Evolutionary conservation across 2,113 vertebrate genomes (phyloP).

Genomic region (Numenius arquata): DNA sequence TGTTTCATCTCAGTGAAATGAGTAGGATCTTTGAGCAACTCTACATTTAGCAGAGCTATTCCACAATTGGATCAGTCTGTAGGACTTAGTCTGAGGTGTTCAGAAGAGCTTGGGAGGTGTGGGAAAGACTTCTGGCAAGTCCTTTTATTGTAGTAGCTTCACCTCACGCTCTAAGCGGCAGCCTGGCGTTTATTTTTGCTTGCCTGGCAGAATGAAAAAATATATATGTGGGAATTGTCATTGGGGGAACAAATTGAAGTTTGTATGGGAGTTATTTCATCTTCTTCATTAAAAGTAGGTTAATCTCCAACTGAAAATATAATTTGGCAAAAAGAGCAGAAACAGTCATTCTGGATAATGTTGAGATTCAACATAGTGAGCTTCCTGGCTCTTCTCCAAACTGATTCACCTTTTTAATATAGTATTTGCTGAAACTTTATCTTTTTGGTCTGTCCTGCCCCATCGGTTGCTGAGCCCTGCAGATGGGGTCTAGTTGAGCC

Average conservation of each 20-base stretch:
- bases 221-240: background rate
- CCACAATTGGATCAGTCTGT: background rate
- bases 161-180: background rate
- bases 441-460: background rate
- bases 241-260: background rate
- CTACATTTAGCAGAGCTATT: background rate
- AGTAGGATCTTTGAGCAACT: background rate
- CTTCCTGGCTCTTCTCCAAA: background rate
- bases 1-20: background rate
- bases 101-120: background rate
- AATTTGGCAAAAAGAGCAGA: background rate
- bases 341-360: background rate
- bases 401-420: background rate
- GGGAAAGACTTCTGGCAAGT: background rate
- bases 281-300: background rate
- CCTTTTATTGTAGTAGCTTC: background rate
- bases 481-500: background rate
- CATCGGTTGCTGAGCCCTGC: background rate
- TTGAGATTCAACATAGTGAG: background rate
- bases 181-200: background rate
- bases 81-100: background rate
- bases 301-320: background rate
- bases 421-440: background rate
- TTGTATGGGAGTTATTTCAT: background rate
- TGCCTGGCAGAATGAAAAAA: background rate